These are phyloP conservation scores for Synergus laeviventris DNA, from an alignment of 2,888 invertebrate genomes.

Conservation along the genomic window DNA sequence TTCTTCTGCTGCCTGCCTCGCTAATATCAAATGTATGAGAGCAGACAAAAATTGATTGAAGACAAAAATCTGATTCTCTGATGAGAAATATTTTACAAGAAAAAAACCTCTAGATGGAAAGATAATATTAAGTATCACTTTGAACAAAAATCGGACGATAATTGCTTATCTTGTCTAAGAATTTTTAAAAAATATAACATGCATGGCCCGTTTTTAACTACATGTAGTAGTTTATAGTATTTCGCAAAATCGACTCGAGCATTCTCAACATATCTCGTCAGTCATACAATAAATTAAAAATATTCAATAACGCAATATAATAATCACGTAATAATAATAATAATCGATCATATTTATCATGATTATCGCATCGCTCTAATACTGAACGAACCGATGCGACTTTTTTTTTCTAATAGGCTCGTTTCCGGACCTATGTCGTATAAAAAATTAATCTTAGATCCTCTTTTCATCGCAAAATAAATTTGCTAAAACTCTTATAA, in stretches of 20 bases:
- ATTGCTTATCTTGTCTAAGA: conserved; percentile 11
- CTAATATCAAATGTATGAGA: conserved; percentile 12
- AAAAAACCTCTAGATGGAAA: background rate
- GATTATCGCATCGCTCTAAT: conserved; percentile 7
- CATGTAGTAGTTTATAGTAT: conserved; percentile 8
- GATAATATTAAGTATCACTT: conserved; percentile 24
- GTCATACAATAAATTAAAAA: conserved; percentile 53
- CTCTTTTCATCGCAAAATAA: conserved; percentile 2
- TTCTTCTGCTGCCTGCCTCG: background rate
- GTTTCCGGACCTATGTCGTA: background rate
- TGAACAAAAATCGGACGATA: conserved; percentile 35
- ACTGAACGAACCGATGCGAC: conserved; percentile 31
- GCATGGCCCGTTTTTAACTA: conserved; percentile 8
- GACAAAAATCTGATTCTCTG: conserved; percentile 2
- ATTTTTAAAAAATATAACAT: conserved; percentile 2
- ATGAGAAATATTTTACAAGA: conserved; percentile 32
- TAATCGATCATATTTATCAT: conserved; percentile 8
- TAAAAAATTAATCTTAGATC: conserved; percentile 29
- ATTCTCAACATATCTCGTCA: conserved; percentile 45
- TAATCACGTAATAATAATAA: conserved; percentile 40
- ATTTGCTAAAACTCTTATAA: conserved; percentile 10
- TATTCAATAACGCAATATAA: conserved; percentile 44
- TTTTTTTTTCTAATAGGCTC: conserved; percentile 24
- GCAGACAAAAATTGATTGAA: background rate
- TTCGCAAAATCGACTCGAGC: conserved; percentile 38